Evolutionary conservation across 1,140 invertebrate genomes (phyloP), one percentile per base, ranked within the genome.

Genomic region (Caenorhabditis elegans): DNA sequence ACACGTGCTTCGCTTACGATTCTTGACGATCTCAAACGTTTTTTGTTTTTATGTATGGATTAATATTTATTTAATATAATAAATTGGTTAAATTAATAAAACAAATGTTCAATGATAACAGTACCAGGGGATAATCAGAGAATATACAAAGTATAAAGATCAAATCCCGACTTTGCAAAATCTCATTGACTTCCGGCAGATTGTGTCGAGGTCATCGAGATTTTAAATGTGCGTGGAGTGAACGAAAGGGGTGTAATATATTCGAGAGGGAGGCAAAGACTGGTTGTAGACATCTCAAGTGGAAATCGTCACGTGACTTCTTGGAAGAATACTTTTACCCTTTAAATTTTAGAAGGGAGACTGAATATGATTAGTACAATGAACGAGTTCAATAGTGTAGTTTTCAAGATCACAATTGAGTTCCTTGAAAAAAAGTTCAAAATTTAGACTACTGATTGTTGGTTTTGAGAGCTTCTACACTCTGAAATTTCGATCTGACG

Each of bases 1-100:
- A 39, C 60, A 39, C 60, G 34, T 70, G 26, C 34, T 70, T 70
- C 60, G 19, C 60, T 70, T 70, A 70, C 34, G 60, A 70, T 70
- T 43, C 5, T 60, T 15, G 17, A 6, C n/a, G 53, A 60, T 60
- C 53, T 60, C 53, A 60, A 43, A 43, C 15, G 39, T 5, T 43
- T 3, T 34, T 13, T 53, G 15, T 48, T 60, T 60, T 28, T 60
- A 60, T 60, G 53, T 34, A 60, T 70, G 3, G 34, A 70, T 39
- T 55, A 11, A 13, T 39, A 70, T 22, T 39, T 70, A 70, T 70
- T 39, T 70, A 39, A 39, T 36, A 70, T 39, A 43, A 70, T 43
- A 43, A 36, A 17, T 70, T 39, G 60, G 17, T 70, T 39, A 1
- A 11, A 22, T 70, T 39, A 17, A 13, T 4, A 70, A 22, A 22